Percentiles rank a stretch among this genome's conserved stretches.
These are phyloP conservation scores for Ceratotherium simum DNA, from an alignment of 2,113 vertebrate species.

Conservation along the genomic window DNA sequence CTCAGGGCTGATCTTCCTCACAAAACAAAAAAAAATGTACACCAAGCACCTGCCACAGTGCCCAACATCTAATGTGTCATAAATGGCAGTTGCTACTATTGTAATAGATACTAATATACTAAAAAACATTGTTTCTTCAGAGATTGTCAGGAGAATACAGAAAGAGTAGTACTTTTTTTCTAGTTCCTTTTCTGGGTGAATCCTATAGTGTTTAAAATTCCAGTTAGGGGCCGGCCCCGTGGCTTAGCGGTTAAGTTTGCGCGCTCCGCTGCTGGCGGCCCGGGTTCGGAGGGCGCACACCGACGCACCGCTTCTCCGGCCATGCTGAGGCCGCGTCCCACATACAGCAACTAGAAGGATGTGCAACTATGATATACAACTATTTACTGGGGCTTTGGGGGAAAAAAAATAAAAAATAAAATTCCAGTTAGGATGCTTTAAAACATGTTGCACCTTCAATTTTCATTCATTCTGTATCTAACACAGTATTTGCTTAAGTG, in stretches of 20 bases:
- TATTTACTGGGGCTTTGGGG: no score
- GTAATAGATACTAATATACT: neutral
- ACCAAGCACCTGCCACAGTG: neutral
- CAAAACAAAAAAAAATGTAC: neutral
- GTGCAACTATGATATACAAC: no score
- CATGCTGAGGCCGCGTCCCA: no score
- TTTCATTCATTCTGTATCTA: neutral
- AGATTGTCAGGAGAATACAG: neutral
- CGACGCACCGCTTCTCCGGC: no score
- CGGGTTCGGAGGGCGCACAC: no score
- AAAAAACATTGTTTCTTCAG: neutral
- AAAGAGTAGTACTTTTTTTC: neutral
- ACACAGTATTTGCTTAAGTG: neutral
- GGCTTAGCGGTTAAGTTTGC: no score
- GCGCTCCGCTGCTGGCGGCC: no score
- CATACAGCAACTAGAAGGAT: no score
- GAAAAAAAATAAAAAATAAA: neutral
- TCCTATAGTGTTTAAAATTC: constrained; percentile 45
- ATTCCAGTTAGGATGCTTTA: neutral
- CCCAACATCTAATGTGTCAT: neutral
- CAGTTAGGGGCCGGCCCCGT: neutral
- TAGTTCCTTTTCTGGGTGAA: constrained; percentile 31
- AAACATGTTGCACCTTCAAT: constrained; percentile 12
- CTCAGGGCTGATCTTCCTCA: no score
- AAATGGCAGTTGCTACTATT: neutral